phyloP scores from a whole-genome alignment of 2,113 vertebrate species.

The Aviceda subcristata region DNA sequence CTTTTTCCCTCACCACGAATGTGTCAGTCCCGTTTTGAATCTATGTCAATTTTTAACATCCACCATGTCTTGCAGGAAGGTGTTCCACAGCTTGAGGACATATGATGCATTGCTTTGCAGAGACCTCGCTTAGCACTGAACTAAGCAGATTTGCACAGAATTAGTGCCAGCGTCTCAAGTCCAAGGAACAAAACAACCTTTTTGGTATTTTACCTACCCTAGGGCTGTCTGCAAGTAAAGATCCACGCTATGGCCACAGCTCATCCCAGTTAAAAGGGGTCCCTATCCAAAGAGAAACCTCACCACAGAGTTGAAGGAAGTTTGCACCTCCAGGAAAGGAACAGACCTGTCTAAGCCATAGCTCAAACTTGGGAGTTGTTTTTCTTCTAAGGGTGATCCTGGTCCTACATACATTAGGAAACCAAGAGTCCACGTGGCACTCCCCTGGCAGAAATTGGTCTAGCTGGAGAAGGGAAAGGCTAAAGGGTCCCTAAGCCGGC shows the following conservation, averaged over 20 bases:
- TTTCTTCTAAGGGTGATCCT: background rate
- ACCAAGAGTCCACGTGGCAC: rapidly evolving
- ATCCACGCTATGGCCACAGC: background rate
- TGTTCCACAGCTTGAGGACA: background rate
- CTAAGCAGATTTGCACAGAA: background rate
- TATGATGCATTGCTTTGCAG: rapidly evolving
- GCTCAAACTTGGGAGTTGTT: background rate
- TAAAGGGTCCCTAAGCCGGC: background rate
- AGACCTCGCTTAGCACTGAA: background rate
- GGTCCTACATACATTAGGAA: background rate
- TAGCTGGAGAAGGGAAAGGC: background rate
- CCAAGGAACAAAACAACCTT: background rate
- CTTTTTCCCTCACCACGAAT: background rate
- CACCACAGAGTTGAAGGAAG: background rate
- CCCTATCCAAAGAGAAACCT: background rate
- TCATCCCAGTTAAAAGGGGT: background rate
- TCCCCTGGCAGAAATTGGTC: background rate
- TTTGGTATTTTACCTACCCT: background rate
- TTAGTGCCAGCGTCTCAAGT: background rate
- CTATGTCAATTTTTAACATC: background rate
- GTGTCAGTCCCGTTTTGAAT: background rate
- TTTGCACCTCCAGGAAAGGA: background rate
- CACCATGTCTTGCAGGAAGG: background rate
- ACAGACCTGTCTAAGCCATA: background rate
- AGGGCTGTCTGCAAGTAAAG: background rate